Evolutionary conservation across 1,140 invertebrate species (phyloP), one percentile per base, ranked within the genome.

Genomic region (Drosophila saltans): DNA sequence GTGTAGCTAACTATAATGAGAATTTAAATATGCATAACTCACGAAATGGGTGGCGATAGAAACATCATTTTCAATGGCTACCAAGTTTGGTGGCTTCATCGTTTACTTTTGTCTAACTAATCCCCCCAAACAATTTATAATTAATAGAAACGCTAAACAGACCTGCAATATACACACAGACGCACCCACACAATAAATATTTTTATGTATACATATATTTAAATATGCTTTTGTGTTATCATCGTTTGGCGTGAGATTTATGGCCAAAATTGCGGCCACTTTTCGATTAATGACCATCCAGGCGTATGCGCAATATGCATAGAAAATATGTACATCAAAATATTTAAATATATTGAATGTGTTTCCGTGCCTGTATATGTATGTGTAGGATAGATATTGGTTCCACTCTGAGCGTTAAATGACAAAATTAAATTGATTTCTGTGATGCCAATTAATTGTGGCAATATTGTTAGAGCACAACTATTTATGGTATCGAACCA

Each of bases 111-210:
- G 16, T 39, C 57, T 39, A 57, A 52, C 45, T 33, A 39, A 59
- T 39, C 57, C 57, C 57, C 64, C 72, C 65, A 26, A 24, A 67
- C 69, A 72, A 86, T 88, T 88, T 83, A 88, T 82, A 80, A 88
- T 80, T 88, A 85, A 82, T 79, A 67, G 26, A 83, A 57, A 72
- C 66, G 62, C 43, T 55, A 69, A 72, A 74, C 9, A 70, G 43
- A 43, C 33, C 26, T 11, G 28, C 28, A 26, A 63, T 55, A 70
- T 56, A 57, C 69, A 65, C 63, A 36, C 55, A 63, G 26, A 63
- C n/a, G 10, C n/a, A 33, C 16, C 40, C 52, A 62, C 8, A 7
- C 63, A 61, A 61, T 66, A 62, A 45, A 67, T 57, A 21, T 10
- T 39, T 41, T 10, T 60, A 41, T 36, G 36, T 40, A 59, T 43